These are phyloP conservation scores for Ahaetulla prasina DNA, from an alignment of 2,113 vertebrate species.

Conservation along the genomic window DNA sequence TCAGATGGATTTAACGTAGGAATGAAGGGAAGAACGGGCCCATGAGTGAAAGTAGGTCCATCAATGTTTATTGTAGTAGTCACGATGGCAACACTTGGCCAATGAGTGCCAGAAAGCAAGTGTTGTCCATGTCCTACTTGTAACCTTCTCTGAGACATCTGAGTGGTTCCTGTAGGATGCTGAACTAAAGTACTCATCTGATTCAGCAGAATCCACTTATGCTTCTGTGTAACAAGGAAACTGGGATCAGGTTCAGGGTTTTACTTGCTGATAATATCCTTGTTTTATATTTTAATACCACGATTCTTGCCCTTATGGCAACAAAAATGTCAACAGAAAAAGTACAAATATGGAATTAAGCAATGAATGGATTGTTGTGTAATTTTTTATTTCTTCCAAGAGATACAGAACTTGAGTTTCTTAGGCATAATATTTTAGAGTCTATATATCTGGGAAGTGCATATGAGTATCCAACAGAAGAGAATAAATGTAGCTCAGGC, in stretches of 20 bases:
- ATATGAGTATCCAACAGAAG: background rate
- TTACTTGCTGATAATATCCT: background rate
- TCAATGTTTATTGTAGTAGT: background rate
- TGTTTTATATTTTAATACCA: background rate
- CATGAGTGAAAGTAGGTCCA: background rate
- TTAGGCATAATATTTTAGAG: background rate
- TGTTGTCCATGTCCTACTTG: background rate
- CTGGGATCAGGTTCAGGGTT: background rate
- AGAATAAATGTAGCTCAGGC: background rate
- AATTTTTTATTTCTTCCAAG: background rate
- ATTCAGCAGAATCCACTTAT: background rate
- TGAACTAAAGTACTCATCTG: background rate
- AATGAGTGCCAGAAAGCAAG: background rate
- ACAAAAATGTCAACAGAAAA: background rate
- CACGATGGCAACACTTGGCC: background rate
- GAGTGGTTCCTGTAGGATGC: background rate
- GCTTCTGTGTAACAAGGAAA: background rate
- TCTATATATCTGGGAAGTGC: background rate
- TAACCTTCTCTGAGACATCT: background rate
- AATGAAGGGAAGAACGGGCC: background rate
- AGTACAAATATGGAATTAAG: background rate
- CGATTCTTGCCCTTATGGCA: background rate
- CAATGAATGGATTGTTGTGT: background rate
- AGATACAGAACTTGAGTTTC: background rate
- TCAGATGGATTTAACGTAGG: background rate